These are phyloP conservation scores for Origma solitaria DNA, from an alignment of 2,113 vertebrate species.

Conservation along the genomic window DNA sequence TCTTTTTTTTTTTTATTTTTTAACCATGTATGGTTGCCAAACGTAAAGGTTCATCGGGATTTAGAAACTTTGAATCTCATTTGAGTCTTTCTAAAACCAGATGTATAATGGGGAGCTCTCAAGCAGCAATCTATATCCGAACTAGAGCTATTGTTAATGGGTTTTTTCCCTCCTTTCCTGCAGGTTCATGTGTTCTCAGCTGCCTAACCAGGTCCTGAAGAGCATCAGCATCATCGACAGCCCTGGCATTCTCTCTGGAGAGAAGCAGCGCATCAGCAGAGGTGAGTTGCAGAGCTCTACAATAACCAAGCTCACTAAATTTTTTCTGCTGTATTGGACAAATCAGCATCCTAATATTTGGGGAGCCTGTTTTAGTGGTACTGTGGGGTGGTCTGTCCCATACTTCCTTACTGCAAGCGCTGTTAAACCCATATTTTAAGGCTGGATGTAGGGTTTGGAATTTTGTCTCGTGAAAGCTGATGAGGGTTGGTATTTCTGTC, in stretches of 20 bases:
- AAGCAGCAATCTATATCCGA: neutral
- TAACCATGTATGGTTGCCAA: neutral
- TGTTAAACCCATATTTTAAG: neutral
- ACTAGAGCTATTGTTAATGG: neutral
- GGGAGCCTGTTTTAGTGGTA: neutral
- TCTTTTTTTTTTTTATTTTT: neutral
- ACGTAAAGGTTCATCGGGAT: neutral
- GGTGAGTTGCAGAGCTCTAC: constrained; percentile 68
- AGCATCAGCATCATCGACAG: constrained; percentile 98
- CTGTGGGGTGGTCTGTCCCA: neutral
- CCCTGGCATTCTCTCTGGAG: constrained; percentile 94
- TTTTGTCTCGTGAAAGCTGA: neutral
- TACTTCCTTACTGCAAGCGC: neutral
- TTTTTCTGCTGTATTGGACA: neutral
- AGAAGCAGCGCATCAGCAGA: constrained; percentile 95
- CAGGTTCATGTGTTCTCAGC: constrained; percentile 96
- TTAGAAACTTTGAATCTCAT: neutral
- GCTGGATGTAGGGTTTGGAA: neutral
- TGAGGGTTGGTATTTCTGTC: neutral
- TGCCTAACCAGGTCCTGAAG: constrained; percentile 93
- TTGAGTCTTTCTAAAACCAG: neutral
- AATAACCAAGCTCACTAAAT: neutral
- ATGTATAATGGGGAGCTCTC: neutral
- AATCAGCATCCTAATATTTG: neutral
- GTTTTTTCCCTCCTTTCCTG: neutral